Conservation (phyloP, 2,888 invertebrate genomes). For the Ditylenchus weischeri region DNA sequence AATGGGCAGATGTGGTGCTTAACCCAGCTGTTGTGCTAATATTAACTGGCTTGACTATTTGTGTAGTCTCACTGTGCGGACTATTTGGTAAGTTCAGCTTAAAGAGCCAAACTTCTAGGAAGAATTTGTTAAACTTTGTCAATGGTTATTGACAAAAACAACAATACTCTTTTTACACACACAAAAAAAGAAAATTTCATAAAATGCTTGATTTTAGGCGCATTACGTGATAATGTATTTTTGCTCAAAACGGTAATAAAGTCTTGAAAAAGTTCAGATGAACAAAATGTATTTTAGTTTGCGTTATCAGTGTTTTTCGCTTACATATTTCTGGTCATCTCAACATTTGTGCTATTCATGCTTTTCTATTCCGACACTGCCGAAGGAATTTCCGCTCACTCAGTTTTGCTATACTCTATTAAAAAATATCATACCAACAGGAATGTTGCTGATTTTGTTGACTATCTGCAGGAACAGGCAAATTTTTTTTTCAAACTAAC, state of each 20-base stretch:
- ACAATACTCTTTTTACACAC: too few species aligned
- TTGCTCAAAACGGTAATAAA: slow-evolving; percentile 51
- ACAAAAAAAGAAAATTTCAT: too few species aligned
- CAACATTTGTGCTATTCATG: slow-evolving; percentile 53
- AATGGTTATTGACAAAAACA: too few species aligned
- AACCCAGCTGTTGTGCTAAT: slow-evolving; percentile 53
- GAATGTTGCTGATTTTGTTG: slow-evolving; percentile 57
- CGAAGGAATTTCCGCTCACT: slow-evolving; percentile 53
- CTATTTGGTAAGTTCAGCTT: slow-evolving; percentile 35
- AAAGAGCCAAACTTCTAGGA: too few species aligned
- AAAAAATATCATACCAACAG: slow-evolving; percentile 55
- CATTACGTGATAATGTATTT: slow-evolving; percentile 55
- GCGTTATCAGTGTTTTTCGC: slow-evolving; percentile 52
- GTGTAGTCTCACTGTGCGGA: slow-evolving; percentile 50
- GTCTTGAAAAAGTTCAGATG: neutral
- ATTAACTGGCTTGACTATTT: slow-evolving; percentile 44
- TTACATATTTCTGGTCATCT: slow-evolving; percentile 53
- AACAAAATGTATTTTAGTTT: slow-evolving; percentile 45
- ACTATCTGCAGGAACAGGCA: slow-evolving; percentile 57
- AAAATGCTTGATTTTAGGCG: slow-evolving; percentile 24
- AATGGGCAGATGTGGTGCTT: slow-evolving; percentile 50
- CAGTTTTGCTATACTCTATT: slow-evolving; percentile 50
- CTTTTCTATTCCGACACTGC: slow-evolving; percentile 57
- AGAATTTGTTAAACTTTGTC: too few species aligned
- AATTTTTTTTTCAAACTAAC: neutral